Evolutionary conservation across 2,888 invertebrate species (phyloP).

Genomic region (Blastobasis lacticolella): DNA sequence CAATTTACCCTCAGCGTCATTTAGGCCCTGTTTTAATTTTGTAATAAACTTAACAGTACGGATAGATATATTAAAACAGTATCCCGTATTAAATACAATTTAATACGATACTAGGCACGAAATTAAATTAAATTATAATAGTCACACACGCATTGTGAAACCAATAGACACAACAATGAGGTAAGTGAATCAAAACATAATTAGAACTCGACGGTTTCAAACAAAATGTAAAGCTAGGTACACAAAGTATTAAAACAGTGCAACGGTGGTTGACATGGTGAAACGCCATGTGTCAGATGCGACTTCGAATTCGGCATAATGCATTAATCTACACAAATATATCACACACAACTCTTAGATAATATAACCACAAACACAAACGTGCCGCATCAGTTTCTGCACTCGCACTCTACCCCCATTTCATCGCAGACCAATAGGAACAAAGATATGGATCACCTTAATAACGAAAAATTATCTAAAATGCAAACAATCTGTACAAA

Average conservation of each 20-base stretch:
- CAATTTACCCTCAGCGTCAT: constrained; percentile 24
- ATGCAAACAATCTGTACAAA: constrained; percentile 17
- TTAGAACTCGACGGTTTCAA: constrained; percentile 35
- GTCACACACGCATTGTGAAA: not conserved
- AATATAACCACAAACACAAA: too few species aligned
- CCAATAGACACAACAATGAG: constrained; percentile 49
- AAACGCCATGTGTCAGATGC: constrained; percentile 47
- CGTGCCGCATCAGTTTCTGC: constrained; percentile 10
- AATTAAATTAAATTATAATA: too few species aligned
- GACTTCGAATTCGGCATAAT: constrained; percentile 49
- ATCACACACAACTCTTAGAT: constrained; percentile 46
- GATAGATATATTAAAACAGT: too few species aligned
- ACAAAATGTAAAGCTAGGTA: constrained; percentile 38
- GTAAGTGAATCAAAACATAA: constrained; percentile 36
- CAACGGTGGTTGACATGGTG: constrained; percentile 35
- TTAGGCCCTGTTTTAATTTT: constrained; percentile 44
- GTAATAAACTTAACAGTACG: constrained; percentile 23
- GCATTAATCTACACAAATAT: constrained; percentile 48
- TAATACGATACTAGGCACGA: too few species aligned
- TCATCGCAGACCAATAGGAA: constrained; percentile 43
- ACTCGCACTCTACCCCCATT: constrained; percentile 20
- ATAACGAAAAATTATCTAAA: constrained; percentile 10
- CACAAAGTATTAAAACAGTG: constrained; percentile 49
- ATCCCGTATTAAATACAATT: too few species aligned
- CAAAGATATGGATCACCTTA: constrained; percentile 20